Percentiles rank a stretch among this genome's conserved stretches.
phyloP scores from a whole-genome alignment of 2,797 vertebrate species.

The Orientallactaga sibirica region DNA sequence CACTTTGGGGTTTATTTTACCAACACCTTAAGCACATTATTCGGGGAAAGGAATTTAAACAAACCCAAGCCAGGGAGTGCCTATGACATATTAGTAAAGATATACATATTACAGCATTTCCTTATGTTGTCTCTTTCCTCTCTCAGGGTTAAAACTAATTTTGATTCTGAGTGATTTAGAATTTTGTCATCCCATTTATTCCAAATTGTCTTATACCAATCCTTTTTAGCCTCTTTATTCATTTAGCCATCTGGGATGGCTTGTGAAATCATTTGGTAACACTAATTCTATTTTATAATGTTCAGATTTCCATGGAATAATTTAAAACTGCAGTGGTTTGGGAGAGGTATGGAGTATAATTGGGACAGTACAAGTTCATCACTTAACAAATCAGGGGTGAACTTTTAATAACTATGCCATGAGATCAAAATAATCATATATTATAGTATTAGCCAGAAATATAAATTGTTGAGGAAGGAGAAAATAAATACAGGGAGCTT shows the following conservation, averaged over 20 bases:
- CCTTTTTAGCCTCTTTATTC: neutral
- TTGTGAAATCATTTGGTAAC: neutral
- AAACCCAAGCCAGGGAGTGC: too few relatives aligned
- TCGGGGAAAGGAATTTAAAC: neutral
- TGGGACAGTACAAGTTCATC: neutral
- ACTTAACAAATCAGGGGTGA: neutral
- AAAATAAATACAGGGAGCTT: neutral
- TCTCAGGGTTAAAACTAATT: neutral
- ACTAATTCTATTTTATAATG: neutral
- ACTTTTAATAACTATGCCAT: neutral
- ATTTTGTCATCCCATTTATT: neutral
- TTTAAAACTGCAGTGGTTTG: neutral
- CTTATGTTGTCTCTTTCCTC: neutral
- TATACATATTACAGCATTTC: neutral
- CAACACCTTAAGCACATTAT: conserved; percentile 2
- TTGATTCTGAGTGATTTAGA: neutral
- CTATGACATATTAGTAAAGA: neutral
- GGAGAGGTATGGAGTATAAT: neutral
- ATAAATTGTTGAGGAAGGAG: neutral
- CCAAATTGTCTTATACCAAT: neutral
- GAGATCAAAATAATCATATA: neutral
- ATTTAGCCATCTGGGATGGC: neutral
- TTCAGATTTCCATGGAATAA: neutral
- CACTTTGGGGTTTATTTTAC: conserved; percentile 23
- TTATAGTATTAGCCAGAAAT: neutral